Evolutionary conservation across 1,140 invertebrate species (phyloP).

Genomic region (Saccostrea echinata): DNA sequence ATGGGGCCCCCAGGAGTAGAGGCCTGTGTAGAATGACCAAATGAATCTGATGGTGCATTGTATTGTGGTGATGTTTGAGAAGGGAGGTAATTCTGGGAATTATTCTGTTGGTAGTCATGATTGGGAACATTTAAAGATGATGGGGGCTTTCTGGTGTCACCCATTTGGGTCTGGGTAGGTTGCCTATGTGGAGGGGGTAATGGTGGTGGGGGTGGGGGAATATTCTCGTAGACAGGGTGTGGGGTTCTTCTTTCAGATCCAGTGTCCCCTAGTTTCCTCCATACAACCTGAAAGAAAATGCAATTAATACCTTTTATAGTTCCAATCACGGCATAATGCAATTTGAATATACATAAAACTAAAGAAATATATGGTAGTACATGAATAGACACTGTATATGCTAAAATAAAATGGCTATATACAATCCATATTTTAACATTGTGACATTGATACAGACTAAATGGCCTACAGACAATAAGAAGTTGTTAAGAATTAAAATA

Average conservation of each 20-base stretch:
- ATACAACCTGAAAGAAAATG: constrained; percentile 74
- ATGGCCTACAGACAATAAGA: too few species aligned
- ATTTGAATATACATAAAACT: too few species aligned
- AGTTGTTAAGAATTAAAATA: too few species aligned
- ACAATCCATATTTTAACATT: too few species aligned
- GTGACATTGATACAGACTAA: too few species aligned
- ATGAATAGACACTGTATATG: too few species aligned
- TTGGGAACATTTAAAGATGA: neutral
- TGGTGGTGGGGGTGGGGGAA: constrained; percentile 41
- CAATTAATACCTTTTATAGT: neutral
- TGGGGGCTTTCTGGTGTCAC: constrained; percentile 4
- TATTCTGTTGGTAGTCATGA: constrained; percentile 15
- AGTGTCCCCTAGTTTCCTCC: constrained; percentile 78
- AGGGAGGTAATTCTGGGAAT: constrained; percentile 19
- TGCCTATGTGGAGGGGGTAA: constrained; percentile 21
- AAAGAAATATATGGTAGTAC: too few species aligned
- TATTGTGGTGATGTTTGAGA: constrained; percentile 28
- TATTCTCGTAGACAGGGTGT: constrained; percentile 62
- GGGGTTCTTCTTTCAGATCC: constrained; percentile 57
- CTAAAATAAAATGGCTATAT: too few species aligned
- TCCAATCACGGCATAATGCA: neutral
- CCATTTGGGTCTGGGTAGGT: constrained; percentile 1
- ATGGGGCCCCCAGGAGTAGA: constrained; percentile 33
- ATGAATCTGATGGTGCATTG: neutral
- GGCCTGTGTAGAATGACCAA: constrained; percentile 31